Evolutionary conservation across 2,888 invertebrate species (phyloP).

Genomic region (Odontothrips loti): DNA sequence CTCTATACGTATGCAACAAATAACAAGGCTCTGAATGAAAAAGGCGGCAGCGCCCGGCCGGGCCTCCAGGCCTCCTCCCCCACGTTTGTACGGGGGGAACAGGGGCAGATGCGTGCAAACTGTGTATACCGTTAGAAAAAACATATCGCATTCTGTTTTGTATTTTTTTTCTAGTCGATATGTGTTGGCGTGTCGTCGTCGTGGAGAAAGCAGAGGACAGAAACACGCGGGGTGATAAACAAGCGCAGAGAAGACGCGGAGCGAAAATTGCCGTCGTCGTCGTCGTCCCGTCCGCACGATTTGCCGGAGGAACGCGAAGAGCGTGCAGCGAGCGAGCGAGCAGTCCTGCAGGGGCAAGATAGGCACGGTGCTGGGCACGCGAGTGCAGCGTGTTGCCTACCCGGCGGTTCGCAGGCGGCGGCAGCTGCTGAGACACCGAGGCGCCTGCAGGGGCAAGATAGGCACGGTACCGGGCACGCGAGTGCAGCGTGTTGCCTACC

Average conservation of each 20-base stretch:
- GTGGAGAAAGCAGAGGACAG: neutral
- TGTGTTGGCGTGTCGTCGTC: too few relatives aligned
- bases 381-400: neutral
- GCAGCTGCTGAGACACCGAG: too few relatives aligned
- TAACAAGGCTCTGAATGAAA: slow-evolving; percentile 14
- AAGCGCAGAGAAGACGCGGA: neutral
- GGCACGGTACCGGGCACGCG: neutral
- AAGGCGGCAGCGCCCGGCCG: neutral
- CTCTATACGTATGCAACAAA: slow-evolving; percentile 14
- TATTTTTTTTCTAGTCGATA: too few relatives aligned
- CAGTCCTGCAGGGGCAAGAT: neutral
- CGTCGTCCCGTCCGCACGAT: too few relatives aligned
- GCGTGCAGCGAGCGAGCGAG: neutral
- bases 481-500: neutral
- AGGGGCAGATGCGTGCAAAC: neutral
- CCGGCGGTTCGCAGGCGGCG: neutral
- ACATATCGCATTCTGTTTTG: too few relatives aligned
- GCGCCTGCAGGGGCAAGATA: neutral
- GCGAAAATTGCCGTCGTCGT: neutral
- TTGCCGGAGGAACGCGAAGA: too few relatives aligned
- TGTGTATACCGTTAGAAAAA: too few relatives aligned
- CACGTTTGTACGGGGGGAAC: neutral
- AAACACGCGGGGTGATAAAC: neutral
- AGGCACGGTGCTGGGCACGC: neutral
- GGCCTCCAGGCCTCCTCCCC: too few relatives aligned